These are phyloP conservation scores for Cerastis leucographa DNA, from an alignment of 2,888 invertebrate genomes.

Conservation along the genomic window DNA sequence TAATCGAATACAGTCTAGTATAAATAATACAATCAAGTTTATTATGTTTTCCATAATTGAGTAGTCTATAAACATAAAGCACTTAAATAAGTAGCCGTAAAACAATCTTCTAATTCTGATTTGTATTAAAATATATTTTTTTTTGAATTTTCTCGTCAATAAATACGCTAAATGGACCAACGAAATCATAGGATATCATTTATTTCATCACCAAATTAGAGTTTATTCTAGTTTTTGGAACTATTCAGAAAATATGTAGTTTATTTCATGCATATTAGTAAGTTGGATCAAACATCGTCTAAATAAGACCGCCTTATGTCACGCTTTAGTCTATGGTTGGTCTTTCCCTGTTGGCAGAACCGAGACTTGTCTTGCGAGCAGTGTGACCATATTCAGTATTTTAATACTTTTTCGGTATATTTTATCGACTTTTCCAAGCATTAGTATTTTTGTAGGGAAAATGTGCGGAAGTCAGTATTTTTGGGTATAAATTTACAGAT, in stretches of 20 bases:
- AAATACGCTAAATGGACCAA: background rate
- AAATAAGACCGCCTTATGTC: background rate
- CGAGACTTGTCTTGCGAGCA: background rate
- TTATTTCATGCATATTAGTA: constrained; percentile 5
- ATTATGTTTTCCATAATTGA: background rate
- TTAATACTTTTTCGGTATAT: too few relatives aligned
- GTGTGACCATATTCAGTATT: too few relatives aligned
- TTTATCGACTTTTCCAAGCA: too few relatives aligned
- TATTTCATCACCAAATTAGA: background rate
- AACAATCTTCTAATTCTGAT: background rate
- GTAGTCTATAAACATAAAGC: background rate
- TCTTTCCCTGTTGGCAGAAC: constrained; percentile 21
- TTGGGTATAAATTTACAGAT: too few relatives aligned
- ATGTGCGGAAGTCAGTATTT: too few relatives aligned
- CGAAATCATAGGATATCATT: background rate
- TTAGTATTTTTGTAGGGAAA: too few relatives aligned
- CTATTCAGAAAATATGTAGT: background rate
- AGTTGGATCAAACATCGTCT: constrained; percentile 33
- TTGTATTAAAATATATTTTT: background rate
- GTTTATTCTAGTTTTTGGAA: background rate
- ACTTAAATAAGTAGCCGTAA: background rate
- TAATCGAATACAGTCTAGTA: constrained; percentile 1
- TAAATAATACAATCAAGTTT: background rate
- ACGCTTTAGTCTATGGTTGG: constrained; percentile 39
- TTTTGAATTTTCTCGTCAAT: background rate